Base-by-base conservation (phyloP, 2,888 invertebrate species). In the Hirudinaria manillensis region DNA sequence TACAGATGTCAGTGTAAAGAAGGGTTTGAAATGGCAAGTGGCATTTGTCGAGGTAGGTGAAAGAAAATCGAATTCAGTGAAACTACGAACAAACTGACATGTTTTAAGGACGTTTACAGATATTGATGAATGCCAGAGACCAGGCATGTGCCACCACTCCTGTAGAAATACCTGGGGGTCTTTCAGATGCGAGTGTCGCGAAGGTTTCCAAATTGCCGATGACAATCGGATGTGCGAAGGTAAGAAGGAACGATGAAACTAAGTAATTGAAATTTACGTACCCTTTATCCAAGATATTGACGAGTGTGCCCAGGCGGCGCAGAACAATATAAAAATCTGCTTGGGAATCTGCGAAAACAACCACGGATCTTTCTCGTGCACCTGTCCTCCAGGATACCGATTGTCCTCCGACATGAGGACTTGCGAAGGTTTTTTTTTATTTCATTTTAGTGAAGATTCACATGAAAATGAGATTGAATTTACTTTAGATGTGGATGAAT, bases 161-260 rank as follows among this genome's bases (percentile, higher is more conserved):
- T 98, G 97, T 83, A 89, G 92, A 76, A 98, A 98, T 84, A 89
- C 91, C 0, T 93, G 92, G 90, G 97, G 97, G 0, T 89, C 92
- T 0, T 95, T 92, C 85, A 89, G 91, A 72, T 98, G 98, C 84
- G 89, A 90, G 13, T 98, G 98, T 82, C 89, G 91, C 72, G 86
- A 89, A 0, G 98, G 98, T 0, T 98, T 91, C 85, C 88, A 90
- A 29, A 86, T 97, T 0, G 90, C 89, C 70, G 80, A 86, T 2
- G 91, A 92, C 80, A 92, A 92, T 82, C 89, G 90, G 88, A 83
- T 83, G 7, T 87, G 87, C 80, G 80, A 82, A 80, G 85, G 83
- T 83, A 13, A 21, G 29, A 27, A 29, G 61, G n/a, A 61, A 2
- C 24, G 24, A 61, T 27, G n/a, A n/a, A 61, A 21, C n/a, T 19